Percentiles rank a stretch among this genome's conserved stretches.
Evolutionary conservation across 2,888 invertebrate genomes (phyloP).

Genomic region (Eupithecia vulgata): DNA sequence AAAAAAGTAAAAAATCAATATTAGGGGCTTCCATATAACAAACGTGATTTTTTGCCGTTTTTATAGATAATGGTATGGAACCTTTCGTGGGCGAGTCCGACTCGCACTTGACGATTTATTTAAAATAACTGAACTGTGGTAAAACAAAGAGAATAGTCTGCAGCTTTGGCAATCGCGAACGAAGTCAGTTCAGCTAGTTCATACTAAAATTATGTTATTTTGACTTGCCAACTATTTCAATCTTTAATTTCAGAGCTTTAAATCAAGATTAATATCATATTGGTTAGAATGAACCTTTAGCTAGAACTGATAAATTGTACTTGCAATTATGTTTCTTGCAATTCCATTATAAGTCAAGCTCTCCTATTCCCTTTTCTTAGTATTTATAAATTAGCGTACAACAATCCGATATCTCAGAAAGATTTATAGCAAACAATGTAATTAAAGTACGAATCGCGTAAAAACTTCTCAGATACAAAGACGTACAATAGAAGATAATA

Average conservation of each 20-base stretch:
- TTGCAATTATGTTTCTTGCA: conserved; percentile 7
- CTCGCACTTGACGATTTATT: too few species aligned
- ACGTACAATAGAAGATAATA: conserved; percentile 21
- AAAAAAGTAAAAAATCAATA: too few species aligned
- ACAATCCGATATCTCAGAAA: conserved; percentile 12
- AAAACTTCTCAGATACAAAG: conserved; percentile 1
- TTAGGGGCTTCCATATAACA: too few species aligned
- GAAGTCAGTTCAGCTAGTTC: not conserved
- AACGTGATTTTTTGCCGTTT: too few species aligned
- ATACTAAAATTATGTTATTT: not conserved
- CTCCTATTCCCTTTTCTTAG: conserved; percentile 11
- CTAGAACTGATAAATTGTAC: not conserved
- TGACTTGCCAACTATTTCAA: not conserved
- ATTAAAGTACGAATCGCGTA: not conserved
- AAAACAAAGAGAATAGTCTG: too few species aligned
- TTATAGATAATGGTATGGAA: too few species aligned
- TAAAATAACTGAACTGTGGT: too few species aligned
- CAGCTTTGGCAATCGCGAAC: too few species aligned
- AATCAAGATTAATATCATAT: conserved; percentile 17
- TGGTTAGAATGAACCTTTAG: conserved; percentile 1
- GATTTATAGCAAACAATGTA: conserved; percentile 2
- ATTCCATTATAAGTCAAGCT: conserved; percentile 10
- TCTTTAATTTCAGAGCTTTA: not conserved
- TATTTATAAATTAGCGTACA: conserved; percentile 19
- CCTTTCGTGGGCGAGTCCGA: too few species aligned